Conservation (phyloP, 2,797 vertebrate genomes). For the Sebastes hubbsi region DNA sequence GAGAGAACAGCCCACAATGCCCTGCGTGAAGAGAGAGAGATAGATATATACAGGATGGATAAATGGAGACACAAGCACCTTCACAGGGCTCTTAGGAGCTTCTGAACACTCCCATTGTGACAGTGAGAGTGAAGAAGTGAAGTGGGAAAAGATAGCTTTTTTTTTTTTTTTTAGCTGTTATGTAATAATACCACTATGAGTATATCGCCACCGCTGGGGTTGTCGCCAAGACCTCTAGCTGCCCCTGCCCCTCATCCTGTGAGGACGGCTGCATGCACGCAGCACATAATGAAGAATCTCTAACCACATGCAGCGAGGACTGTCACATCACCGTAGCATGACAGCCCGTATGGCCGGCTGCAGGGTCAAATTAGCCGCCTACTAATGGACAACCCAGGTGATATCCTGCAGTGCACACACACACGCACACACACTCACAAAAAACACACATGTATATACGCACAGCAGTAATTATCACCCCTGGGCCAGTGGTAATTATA, state of each 20-base stretch:
- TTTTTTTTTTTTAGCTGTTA: conserved; percentile 10
- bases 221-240: conserved; percentile 25
- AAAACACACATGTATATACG: conserved; percentile 3
- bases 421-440: background rate
- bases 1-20: conserved; percentile 9
- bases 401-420: background rate
- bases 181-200: conserved; percentile 39
- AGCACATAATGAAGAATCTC: conserved; percentile 17
- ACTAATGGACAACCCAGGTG: conserved; percentile 52
- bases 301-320: background rate
- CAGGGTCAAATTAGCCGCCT: conserved; percentile 37
- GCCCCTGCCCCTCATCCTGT: conserved; percentile 20
- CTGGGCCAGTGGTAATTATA: conserved; percentile 67
- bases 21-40: conserved; percentile 19
- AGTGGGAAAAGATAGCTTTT: conserved; percentile 6
- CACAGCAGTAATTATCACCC: conserved; percentile 61
- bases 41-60: background rate
- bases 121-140: conserved; percentile 10
- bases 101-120: conserved; percentile 27
- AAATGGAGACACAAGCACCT: conserved; percentile 39
- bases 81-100: conserved; percentile 19
- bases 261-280: conserved; percentile 3
- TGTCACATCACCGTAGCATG: conserved; percentile 6
- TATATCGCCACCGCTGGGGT: conserved; percentile 18
- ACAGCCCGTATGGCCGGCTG: background rate